Conservation (phyloP, 2,888 invertebrate genomes). For the Incurvaria masculella region DNA sequence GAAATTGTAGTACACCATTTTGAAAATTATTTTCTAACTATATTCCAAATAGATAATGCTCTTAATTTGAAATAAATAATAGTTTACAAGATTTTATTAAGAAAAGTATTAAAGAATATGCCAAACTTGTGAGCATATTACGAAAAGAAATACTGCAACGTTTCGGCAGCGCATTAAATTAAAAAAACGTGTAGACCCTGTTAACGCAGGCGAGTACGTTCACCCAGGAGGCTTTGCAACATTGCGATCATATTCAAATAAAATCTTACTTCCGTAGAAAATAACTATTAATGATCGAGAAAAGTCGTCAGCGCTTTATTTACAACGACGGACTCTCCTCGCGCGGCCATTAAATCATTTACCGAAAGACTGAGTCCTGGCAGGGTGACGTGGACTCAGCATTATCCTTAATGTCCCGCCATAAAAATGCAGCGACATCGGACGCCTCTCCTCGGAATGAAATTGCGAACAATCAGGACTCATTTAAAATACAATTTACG, state of each 20-base stretch:
- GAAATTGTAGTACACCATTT: no score
- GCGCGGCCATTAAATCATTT: background rate
- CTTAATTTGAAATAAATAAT: no score
- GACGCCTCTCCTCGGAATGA: background rate
- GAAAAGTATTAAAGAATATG: no score
- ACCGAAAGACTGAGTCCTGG: background rate
- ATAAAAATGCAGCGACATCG: background rate
- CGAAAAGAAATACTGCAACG: no score
- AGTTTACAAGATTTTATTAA: no score
- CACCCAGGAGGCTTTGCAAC: no score
- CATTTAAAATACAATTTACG: background rate
- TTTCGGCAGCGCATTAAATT: no score
- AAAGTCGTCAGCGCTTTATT: background rate
- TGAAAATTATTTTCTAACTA: no score
- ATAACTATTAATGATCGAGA: background rate
- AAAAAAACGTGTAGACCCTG: no score
- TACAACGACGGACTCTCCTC: background rate
- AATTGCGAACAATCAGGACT: background rate
- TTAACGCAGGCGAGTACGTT: no score
- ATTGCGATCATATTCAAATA: background rate
- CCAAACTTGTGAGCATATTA: no score
- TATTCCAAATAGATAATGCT: no score
- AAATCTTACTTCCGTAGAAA: background rate
- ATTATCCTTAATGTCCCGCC: background rate
- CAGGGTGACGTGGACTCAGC: background rate